phyloP scores from a whole-genome alignment of 1,140 invertebrate species.

The Brachionus rubens region DNA sequence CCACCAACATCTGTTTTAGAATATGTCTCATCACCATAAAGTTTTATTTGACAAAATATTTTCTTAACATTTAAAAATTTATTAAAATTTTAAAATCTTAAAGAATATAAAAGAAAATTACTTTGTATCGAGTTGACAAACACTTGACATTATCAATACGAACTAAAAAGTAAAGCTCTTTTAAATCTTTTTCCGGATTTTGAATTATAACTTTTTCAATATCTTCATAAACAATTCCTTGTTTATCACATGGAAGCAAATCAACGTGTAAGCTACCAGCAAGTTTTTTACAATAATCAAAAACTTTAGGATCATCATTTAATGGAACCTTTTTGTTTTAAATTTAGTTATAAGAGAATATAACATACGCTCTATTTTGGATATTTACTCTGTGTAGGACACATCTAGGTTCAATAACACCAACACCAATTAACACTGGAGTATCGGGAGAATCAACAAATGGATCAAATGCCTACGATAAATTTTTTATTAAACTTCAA shows the following conservation, averaged over 20 bases:
- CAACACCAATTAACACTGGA: conserved; percentile 65
- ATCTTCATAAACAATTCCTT: conserved; percentile 62
- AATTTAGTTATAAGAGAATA: too few relatives aligned
- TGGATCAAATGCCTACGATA: conserved; percentile 60
- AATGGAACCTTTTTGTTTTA: conserved; percentile 62
- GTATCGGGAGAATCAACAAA: conserved; percentile 65
- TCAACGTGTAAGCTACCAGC: conserved; percentile 54
- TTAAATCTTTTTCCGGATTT: conserved; percentile 60
- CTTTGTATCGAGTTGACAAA: conserved; percentile 11
- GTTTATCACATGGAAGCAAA: conserved; percentile 60
- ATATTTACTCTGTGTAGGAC: conserved; percentile 60
- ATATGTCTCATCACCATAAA: conserved; percentile 24
- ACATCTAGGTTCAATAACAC: conserved; percentile 64
- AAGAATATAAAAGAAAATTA: neutral
- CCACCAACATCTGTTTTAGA: neutral
- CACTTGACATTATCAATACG: neutral
- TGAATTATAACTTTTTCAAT: conserved; percentile 63
- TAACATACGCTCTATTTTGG: too few relatives aligned
- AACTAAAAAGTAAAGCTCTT: conserved; percentile 32
- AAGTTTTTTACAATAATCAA: conserved; percentile 64
- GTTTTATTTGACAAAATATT: conserved; percentile 47
- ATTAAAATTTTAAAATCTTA: neutral
- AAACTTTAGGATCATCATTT: conserved; percentile 63
- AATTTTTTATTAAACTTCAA: neutral
- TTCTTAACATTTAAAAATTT: too few relatives aligned